These are phyloP conservation scores for Sphaerodactylus townsendi DNA, from an alignment of 2,113 vertebrate genomes.

Conservation along the genomic window DNA sequence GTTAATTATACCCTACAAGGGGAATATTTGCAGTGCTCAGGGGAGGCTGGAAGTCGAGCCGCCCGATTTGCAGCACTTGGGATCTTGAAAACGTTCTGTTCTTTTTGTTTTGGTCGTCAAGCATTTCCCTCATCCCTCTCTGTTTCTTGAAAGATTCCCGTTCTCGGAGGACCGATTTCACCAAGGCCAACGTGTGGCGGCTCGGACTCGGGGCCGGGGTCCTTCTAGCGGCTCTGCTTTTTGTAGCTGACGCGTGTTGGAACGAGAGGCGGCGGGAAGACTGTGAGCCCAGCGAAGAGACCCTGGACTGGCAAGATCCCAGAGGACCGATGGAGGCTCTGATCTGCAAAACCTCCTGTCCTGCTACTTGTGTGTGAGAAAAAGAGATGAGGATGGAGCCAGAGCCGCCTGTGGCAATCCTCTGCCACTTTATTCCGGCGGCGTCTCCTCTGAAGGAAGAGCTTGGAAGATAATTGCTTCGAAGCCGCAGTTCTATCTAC, in stretches of 20 bases:
- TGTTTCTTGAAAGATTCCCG: neutral
- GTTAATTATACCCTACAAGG: too few relatives aligned
- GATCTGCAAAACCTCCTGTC: neutral
- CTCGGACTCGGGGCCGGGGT: neutral
- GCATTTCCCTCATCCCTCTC: neutral
- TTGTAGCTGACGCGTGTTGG: slow-evolving; percentile 3
- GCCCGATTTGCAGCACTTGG: too few relatives aligned
- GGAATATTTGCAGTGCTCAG: too few relatives aligned
- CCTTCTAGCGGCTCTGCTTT: neutral
- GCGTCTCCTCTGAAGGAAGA: neutral
- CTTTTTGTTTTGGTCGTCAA: neutral
- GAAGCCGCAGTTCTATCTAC: neutral
- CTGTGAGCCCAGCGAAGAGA: neutral
- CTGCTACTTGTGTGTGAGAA: neutral
- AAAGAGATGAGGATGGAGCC: neutral
- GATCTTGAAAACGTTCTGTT: neutral
- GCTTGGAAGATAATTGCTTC: neutral
- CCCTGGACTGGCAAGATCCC: neutral
- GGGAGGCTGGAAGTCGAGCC: too few relatives aligned
- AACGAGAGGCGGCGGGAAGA: neutral
- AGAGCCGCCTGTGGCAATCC: neutral
- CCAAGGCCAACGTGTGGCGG: neutral
- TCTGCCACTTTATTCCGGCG: neutral
- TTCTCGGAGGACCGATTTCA: neutral
- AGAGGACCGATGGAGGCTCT: neutral